Percentiles rank a stretch among this genome's conserved stretches.
These are phyloP conservation scores for Pseudorhiza aurosa DNA, from an alignment of 30 jellyfish, hydroid and myxozoan genomes.

Conservation along the genomic window DNA sequence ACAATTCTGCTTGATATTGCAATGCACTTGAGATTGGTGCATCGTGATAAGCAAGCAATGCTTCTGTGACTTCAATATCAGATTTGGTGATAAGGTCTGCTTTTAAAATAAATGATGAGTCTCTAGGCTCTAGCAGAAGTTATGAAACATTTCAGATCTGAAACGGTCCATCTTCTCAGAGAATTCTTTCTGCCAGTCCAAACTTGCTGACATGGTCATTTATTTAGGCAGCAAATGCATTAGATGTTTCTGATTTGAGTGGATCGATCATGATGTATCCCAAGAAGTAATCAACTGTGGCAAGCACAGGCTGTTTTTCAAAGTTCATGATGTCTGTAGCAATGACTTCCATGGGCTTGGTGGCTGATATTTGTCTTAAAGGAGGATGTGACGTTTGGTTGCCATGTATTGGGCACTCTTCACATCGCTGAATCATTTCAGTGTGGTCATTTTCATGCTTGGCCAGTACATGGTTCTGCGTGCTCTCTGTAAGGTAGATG, in stretches of 20 bases:
- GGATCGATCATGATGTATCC: constrained; percentile 52
- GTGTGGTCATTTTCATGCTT: constrained; percentile 26
- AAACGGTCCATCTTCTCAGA: constrained; percentile 56
- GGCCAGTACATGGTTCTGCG: constrained; percentile 59
- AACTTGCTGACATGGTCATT: constrained; percentile 41
- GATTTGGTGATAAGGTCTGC: constrained; percentile 59
- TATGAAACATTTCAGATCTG: constrained; percentile 7
- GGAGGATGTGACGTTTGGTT: constrained; percentile 2
- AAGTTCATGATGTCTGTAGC: constrained; percentile 27
- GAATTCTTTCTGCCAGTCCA: constrained; percentile 49
- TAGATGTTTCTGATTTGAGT: constrained; percentile 16
- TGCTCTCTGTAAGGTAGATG: constrained; percentile 28
- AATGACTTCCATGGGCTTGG: constrained; percentile 34
- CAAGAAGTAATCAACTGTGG: constrained; percentile 25
- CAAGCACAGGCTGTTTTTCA: constrained; percentile 30
- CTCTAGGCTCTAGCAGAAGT: constrained; percentile 15
- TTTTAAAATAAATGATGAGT: constrained; percentile 41
- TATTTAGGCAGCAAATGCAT: constrained; percentile 26
- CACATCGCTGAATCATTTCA: constrained; percentile 40
- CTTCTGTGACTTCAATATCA: constrained; percentile 5
- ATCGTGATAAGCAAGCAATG: constrained; percentile 5
- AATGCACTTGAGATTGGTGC: constrained; percentile 1
- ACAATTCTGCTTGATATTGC: background rate
- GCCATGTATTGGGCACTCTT: constrained; percentile 29
- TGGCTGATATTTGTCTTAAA: constrained; percentile 2